Evolutionary conservation across 2,888 invertebrate genomes (phyloP), one percentile per base, ranked within the genome.

Genomic region (Rhagophthalmus giganteus): DNA sequence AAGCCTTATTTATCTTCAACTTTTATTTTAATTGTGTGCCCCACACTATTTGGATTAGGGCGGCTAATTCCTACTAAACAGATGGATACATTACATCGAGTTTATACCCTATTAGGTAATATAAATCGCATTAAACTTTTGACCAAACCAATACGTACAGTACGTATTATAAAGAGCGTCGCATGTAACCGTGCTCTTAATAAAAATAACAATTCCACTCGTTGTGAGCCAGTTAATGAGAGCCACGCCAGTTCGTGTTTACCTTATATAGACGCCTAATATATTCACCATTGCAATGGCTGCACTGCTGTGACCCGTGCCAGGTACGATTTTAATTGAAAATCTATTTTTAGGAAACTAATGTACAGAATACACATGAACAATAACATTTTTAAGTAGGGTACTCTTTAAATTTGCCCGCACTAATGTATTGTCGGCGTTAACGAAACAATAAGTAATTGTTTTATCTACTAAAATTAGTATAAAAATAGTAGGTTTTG

Each of bases 241-340:
- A 54, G 52, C 51, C 56, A 52, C 51, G 55, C 52, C 51, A 55
- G 55, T 58, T 57, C 59, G 59, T 61, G 61, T 60, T 62, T 59
- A 58, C 60, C 60, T 62, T 61, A 61, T 58, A 57, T 56, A 55
- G 58, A 44, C 35, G 35, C 54, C 44, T 54, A 54, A 54, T 54
- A 48, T 54, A 54, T 54, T 54, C 54, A 49, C 41, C 40, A 49
- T 49, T 54, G 54, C 54, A 54, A 41, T 54, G 49, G 44, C 49
- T 45, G 54, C 48, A 45, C 34, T 40, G 48, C 42, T 35, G 30
- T 44, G 52, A 46, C 40, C 56, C 46, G 59, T 59, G 41, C 59
- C 59, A 47, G 59, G 59, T 49, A 59, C 59, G 46, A 46, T 42
- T 31, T 37, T 59, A 59, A 59, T 59, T 59, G 59, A 59, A 59